phyloP scores from a whole-genome alignment of 2,113 vertebrate species.

The Phainopepla nitens region DNA sequence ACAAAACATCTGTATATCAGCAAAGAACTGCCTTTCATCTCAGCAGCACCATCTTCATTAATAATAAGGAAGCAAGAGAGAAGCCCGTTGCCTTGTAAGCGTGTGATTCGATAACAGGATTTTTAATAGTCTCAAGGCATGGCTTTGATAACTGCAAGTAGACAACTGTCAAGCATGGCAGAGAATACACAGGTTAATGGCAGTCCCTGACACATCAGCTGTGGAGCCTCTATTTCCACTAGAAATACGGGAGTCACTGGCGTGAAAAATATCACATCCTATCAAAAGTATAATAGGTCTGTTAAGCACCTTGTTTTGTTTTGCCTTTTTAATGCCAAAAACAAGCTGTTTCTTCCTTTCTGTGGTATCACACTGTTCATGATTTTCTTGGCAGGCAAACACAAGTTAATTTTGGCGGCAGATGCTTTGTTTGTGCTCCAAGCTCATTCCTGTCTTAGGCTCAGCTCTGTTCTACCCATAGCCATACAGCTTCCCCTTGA shows the following conservation, averaged over 20 bases:
- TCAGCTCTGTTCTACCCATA: neutral
- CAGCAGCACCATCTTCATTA: neutral
- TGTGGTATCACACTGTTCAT: neutral
- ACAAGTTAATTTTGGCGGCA: neutral
- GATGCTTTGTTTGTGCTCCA: neutral
- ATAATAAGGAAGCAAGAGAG: neutral
- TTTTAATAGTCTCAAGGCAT: neutral
- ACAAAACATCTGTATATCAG: neutral
- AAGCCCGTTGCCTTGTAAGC: neutral
- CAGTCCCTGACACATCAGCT: neutral
- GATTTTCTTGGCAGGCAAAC: neutral
- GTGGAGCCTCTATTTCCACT: neutral
- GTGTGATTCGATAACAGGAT: neutral
- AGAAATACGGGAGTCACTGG: neutral
- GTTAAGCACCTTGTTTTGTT: neutral
- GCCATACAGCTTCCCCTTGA: neutral
- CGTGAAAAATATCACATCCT: neutral
- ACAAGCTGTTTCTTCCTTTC: neutral
- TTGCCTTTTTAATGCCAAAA: neutral
- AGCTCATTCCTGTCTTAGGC: neutral
- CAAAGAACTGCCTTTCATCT: neutral
- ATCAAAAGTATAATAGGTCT: neutral
- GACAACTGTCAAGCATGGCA: neutral
- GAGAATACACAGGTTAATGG: neutral
- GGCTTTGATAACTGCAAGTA: neutral